Evolutionary conservation across 1,140 invertebrate species (phyloP), one percentile per base, ranked within the genome.

Genomic region (Zaprionus africanus): DNA sequence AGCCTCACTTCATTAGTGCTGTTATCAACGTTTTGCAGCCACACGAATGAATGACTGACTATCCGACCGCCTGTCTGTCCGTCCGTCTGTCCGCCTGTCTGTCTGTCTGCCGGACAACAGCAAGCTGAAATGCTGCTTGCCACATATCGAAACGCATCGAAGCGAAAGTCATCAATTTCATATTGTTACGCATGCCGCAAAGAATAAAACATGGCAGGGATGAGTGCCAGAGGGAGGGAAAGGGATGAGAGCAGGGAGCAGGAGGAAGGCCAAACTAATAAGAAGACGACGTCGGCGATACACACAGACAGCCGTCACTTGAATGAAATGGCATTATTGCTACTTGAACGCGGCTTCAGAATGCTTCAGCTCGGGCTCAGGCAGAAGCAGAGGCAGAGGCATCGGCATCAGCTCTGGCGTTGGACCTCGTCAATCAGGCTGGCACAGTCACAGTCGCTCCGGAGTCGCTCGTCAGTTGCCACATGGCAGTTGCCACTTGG

Each of bases 161-260:
- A 85, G 81, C 85, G 85, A 90, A 90, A 90, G 85, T 90, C 85
- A 90, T 90, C 85, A 90, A 90, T 90, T 90, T 90, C 85, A 90
- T 90, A 90, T 90, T 90, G 85, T 90, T 90, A 90, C 85, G 85
- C 85, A 90, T 90, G 81, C 84, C 85, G 85, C 85, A 88, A 78
- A 78, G 78, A 79, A 72, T 67, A 67, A 78, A 75, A 66, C 56
- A 71, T 68, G 24, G 38, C 9, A 57, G 22, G 53, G 22, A 43
- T 57, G 53, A 17, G 31, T 34, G 31, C 49, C 19, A 22, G 46
- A 43, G 43, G n/a, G 15, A 15, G 34, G 31, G 34, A 59, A 1
- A 28, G 36, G 15, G 15, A 13, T n/a, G 6, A 46, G 17, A 17
- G 34, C 22, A 36, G 2, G 46, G 11, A 24, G 54, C 24, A 24